Evolutionary conservation across 2,888 invertebrate species (phyloP), one percentile per base, ranked within the genome.

Genomic region (Cistogaster globosa): DNA sequence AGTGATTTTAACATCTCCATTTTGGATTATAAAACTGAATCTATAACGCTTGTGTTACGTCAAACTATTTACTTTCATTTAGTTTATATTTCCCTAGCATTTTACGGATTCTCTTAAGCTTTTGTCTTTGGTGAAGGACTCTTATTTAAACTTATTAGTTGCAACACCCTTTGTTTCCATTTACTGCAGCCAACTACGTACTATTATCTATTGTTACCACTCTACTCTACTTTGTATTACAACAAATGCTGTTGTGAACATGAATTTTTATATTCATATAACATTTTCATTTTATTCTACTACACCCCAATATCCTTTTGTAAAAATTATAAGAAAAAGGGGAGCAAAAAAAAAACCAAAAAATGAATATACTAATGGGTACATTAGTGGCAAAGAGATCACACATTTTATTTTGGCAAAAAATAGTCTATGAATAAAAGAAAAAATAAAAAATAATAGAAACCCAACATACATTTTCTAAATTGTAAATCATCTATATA

Each of bases 361-460:
- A 38, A 20, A 72, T 68, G 42, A 77, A 82, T 71, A 77, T 77
- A 58, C 76, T 82, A 85, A 82, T 82, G 85, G 82, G 78, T 82
- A 79, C 85, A 85, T 85, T 82, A 82, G 74, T 75, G 82, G 85
- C 81, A 77, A 85, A 81, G 57, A 79, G 74, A 77, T 62, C 80
- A 84, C 81, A 85, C 75, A 85, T 84, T 78, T 78, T 78, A 75
- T 79, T 85, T 71, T 84, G 76, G 36, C 68, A 78, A 69, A 83
- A 58, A 62, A 67, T 7, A 5, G 1, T 38, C 38, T 42, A 42
- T 42, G 12, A 2, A 42, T 42, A 42, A 45, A 18, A 63, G 22
- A 3, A 57, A 16, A 68, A 77, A 77, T 38, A 3, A 57, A 16
- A 68, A 77, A 77, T 38, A 68, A 68, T 60, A 68, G 42, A 53